Conservation (phyloP, 2,113 vertebrate genomes). For the Saccopteryx leptura region DNA sequence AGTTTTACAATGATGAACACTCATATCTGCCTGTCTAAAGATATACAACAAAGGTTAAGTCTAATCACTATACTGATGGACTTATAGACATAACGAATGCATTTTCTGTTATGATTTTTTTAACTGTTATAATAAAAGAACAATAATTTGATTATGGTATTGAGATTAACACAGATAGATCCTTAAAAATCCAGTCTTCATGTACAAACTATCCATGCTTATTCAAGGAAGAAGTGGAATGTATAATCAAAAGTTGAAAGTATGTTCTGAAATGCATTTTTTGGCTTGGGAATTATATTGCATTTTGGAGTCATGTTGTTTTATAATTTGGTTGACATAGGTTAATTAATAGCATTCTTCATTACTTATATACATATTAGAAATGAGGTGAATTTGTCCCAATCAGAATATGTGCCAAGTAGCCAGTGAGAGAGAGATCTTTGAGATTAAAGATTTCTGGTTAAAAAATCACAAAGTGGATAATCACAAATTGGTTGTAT, state of each 20-base stretch:
- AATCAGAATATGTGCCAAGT: neutral
- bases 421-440: neutral
- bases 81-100: slow-evolving; percentile 81
- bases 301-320: neutral
- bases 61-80: slow-evolving; percentile 73
- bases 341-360: neutral
- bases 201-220: neutral
- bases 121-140: neutral
- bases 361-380: neutral
- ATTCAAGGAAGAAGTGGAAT: neutral
- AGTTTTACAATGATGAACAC: slow-evolving; percentile 80
- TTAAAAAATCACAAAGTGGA: slow-evolving; percentile 32
- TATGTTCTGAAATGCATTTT: neutral
- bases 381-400: neutral
- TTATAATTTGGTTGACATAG: neutral
- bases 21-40: slow-evolving; percentile 80
- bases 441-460: slow-evolving; percentile 28
- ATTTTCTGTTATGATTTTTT: slow-evolving; percentile 77
- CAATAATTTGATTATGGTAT: neutral
- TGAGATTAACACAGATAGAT: neutral
- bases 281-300: neutral
- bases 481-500: slow-evolving; percentile 48
- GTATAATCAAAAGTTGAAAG: neutral
- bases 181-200: neutral
- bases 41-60: slow-evolving; percentile 82